phyloP scores from a whole-genome alignment of 2,113 vertebrate genomes.

The Atrichornis clamosus region DNA sequence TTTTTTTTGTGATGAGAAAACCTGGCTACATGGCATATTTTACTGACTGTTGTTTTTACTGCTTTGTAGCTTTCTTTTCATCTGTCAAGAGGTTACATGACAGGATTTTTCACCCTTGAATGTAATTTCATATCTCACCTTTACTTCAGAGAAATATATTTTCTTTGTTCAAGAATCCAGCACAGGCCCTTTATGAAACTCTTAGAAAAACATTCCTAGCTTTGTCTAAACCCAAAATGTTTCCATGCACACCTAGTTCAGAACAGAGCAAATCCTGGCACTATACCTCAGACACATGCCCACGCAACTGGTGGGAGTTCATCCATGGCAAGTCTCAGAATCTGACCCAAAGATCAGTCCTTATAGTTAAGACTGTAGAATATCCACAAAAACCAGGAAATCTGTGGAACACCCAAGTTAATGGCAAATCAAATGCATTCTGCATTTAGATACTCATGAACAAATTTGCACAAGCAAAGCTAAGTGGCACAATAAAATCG shows the following conservation, averaged over 20 bases:
- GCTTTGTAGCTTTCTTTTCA: conserved; percentile 62
- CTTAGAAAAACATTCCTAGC: background rate
- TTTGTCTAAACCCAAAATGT: background rate
- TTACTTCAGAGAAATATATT: conserved; percentile 45
- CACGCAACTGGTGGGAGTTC: background rate
- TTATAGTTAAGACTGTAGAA: background rate
- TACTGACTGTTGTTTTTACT: conserved; percentile 39
- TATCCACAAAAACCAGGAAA: background rate
- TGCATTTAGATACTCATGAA: background rate
- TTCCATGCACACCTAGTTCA: background rate
- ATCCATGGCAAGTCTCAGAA: background rate
- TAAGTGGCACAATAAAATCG: background rate
- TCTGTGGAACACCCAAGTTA: fast-evolving
- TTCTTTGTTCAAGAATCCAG: conserved; percentile 24
- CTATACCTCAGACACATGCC: background rate
- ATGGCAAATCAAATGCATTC: background rate
- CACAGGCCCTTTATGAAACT: conserved; percentile 22
- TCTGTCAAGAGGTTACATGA: conserved; percentile 58
- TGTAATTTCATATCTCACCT: conserved; percentile 51
- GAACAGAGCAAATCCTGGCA: background rate
- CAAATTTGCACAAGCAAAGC: background rate
- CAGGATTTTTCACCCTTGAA: conserved; percentile 41
- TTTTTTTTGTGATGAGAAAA: conserved; percentile 32
- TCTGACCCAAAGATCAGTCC: background rate
- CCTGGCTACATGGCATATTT: conserved; percentile 43